A percentile compares a stretch with the other conserved stretches of the same genome.
Evolutionary conservation across 2,113 vertebrate species (phyloP).

Genomic region (Vidua macroura): DNA sequence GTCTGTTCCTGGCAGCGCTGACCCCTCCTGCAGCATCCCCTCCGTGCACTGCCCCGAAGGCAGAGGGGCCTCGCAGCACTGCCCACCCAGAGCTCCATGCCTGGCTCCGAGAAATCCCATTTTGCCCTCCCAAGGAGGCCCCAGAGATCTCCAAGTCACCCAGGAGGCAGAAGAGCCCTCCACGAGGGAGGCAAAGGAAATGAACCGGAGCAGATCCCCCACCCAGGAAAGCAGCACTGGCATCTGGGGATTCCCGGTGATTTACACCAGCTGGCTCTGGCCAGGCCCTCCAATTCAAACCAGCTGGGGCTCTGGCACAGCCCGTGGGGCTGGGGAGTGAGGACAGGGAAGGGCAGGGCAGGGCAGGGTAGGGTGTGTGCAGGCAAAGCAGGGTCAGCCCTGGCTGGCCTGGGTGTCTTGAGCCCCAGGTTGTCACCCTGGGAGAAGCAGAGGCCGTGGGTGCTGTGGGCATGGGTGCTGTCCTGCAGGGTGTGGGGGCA

Average conservation of each 20-base stretch:
- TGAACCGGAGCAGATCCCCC: neutral
- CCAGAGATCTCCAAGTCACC: neutral
- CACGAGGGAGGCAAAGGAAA: neutral
- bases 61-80: neutral
- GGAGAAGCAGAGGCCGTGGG: neutral
- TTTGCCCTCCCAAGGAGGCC: neutral
- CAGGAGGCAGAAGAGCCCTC: neutral
- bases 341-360: neutral
- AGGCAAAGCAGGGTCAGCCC: too few species aligned
- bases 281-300: neutral
- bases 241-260: neutral
- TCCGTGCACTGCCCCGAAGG: fast-evolving
- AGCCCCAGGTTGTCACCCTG: too few species aligned
- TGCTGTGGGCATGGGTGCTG: too few species aligned
- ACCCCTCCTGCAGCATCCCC: neutral
- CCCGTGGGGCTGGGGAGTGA: fast-evolving
- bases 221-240: neutral
- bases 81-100: neutral
- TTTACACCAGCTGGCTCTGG: neutral
- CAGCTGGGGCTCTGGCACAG: neutral
- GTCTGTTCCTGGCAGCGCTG: neutral
- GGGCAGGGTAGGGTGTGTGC: neutral
- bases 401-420: too few species aligned
- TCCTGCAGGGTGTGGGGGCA: neutral
- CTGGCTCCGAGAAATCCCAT: neutral